phyloP scores from a whole-genome alignment of 2,888 invertebrate species.

The Stenichneumon culpator region DNA sequence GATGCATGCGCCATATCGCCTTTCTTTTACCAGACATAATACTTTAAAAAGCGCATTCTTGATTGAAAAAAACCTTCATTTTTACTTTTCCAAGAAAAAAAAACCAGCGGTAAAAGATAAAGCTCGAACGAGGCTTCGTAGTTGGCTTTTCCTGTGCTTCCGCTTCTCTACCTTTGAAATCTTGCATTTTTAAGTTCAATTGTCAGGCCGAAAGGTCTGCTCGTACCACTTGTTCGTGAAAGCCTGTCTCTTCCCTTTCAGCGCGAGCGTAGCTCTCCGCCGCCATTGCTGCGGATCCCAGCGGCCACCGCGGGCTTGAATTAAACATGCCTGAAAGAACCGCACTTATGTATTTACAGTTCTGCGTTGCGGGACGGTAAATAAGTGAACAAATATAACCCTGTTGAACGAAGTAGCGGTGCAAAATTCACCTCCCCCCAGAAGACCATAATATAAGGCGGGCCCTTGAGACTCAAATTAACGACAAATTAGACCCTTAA shows the following conservation, averaged over 20 bases:
- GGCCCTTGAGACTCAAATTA: slow-evolving; percentile 1
- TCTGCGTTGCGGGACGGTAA: slow-evolving; percentile 38
- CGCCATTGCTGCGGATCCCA: slow-evolving; percentile 23
- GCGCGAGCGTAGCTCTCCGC: slow-evolving; percentile 1
- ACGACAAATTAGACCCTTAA: not conserved
- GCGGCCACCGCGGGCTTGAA: slow-evolving; percentile 31
- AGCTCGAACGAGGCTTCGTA: not conserved
- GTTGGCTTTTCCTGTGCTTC: slow-evolving; percentile 10
- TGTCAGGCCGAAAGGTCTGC: slow-evolving; percentile 14
- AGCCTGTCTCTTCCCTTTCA: slow-evolving; percentile 33
- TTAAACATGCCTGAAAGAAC: slow-evolving; percentile 52
- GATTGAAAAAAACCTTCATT: no score
- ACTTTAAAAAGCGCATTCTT: no score
- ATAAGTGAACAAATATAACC: slow-evolving; percentile 47
- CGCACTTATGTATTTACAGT: slow-evolving; percentile 38
- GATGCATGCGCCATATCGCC: no score
- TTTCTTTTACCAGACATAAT: no score
- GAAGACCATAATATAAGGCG: not conserved
- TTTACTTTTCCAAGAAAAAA: no score
- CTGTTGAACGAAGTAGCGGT: not conserved
- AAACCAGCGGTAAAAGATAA: not conserved
- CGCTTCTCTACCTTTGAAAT: slow-evolving; percentile 27
- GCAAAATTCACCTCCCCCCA: not conserved
- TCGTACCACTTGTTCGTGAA: slow-evolving; percentile 42
- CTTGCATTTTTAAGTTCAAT: slow-evolving; percentile 48